Base-by-base conservation (phyloP, 2,113 vertebrate species). In the Microcebus griseorufus region DNA sequence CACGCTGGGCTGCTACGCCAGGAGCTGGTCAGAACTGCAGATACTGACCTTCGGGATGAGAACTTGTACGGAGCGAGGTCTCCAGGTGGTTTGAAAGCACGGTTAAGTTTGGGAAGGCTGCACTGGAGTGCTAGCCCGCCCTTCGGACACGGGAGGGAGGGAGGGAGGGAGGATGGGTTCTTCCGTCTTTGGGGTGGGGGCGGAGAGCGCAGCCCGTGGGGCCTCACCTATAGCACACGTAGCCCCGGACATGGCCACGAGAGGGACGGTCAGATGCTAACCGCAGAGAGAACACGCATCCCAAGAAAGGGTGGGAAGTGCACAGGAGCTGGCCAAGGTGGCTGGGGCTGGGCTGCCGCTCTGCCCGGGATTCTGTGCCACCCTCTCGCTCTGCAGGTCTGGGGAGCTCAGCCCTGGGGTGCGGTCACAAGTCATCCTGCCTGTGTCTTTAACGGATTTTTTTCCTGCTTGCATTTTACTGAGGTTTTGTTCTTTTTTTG, bases 221-320 rank as follows among this genome's bases (percentile, higher is more conserved):
- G 29, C 22, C 10, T 37, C 6, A 3, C 8, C 27, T 8, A 1
- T n/a, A 23, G 16, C 6, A 9, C 4, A 34, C 16, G 5, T 3
- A 17, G 4, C 58, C 45, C 67, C 69, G 6, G 3, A 25, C 5
- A 1, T 51, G 4, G 18, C 23, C 2, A 20, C 13, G 5, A 5
- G 16, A 18, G 39, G 22, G 9, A 16, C 0, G 23, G 58, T 34
- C 12, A 0, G 48, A 1, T 29, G 22, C 22, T 3, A 22, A n/a
- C 37, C 45, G 8, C 5, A 27, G 22, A 18, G 23, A 45, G 80
- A 60, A 13, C 53, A 9, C 39, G 7, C 1, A 9, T 17, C 16
- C 78, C 86, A 13, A 5, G 37, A 5, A 39, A 58, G 45, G 3
- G 23, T 45, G 32, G 90, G 37, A 48, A 42, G 4, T 16, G 0